Evolutionary conservation across 2,888 invertebrate species (phyloP), one percentile per base, ranked within the genome.

Genomic region (Melieria crassipennis): DNA sequence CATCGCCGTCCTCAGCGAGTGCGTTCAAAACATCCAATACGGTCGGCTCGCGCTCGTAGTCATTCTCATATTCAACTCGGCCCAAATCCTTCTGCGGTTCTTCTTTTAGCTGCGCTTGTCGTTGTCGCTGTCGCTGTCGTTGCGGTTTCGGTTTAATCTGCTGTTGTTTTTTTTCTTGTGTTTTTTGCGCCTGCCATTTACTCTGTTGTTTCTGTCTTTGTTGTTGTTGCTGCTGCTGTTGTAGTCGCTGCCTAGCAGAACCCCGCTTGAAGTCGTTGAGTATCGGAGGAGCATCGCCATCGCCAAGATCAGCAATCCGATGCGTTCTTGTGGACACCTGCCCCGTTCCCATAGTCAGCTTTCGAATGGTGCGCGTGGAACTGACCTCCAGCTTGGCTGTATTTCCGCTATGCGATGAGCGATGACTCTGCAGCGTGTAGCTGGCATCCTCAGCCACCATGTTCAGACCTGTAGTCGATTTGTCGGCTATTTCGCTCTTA

Each of bases 221-320:
- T 30, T 30, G 30, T 30, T 43, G 43, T 30, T 13, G 55, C 43
- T 16, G 30, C 30, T 56, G n/a, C 9, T 16, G 16, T 16, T 43
- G 43, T 30, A 13, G 55, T 46, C 16, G 30, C 30, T 56, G n/a
- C 9, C 9, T 61, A 3, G 55, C 43, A 58, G 56, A 42, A 45
- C 66, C 58, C 16, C 70, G 68, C 45, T 55, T 69, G 46, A 56
- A 30, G 63, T 71, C 72, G 7, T 50, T 48, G 13, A 65, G 11
- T 47, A 7, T 62, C n/a, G n/a, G n/a, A 45, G 68, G 52, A 61
- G 75, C 75, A 71, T 79, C 78, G 11, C 79, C 79, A 72, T 73
- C 74, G 6, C 80, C 79, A 55, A 77, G 78, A 73, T 79, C 78
- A 16, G 75, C 72, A 7, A 73, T 72, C 58, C 67, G 73, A 46